Evolutionary conservation across 2,113 vertebrate genomes (phyloP).

Genomic region (Vulpes vulpes): DNA sequence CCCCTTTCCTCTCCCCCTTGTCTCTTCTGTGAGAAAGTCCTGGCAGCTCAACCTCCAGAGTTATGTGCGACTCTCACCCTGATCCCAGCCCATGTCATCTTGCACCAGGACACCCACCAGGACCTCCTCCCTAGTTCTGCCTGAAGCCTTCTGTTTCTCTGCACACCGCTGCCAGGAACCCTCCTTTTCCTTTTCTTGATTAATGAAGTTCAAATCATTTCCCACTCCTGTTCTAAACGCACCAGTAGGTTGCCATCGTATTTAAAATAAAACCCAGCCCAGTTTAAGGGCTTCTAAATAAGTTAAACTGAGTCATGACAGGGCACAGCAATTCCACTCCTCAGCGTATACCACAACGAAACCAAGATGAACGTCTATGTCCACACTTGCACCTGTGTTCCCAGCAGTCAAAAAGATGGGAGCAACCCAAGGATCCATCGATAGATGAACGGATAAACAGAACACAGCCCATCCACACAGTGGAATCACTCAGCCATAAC

Average conservation of each 20-base stretch:
- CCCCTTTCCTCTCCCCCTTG: not conserved
- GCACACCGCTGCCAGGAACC: not conserved
- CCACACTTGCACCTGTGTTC: rapidly evolving
- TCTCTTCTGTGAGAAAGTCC: not conserved
- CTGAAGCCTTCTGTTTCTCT: not conserved
- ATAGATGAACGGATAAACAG: not conserved
- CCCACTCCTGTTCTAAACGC: not conserved
- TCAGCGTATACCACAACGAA: too few relatives aligned
- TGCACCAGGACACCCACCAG: not conserved
- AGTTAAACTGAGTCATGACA: not conserved
- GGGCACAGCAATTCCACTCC: not conserved
- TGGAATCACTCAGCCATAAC: not conserved
- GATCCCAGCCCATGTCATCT: not conserved
- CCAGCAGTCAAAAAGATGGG: not conserved
- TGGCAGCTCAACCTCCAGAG: not conserved
- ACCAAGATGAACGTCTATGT: rapidly evolving
- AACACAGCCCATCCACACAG: rapidly evolving
- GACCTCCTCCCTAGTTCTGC: not conserved
- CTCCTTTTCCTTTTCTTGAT: not conserved
- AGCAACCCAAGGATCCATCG: rapidly evolving
- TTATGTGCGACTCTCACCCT: rapidly evolving
- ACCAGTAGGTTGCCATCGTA: not conserved
- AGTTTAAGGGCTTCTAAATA: not conserved
- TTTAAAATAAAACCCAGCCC: not conserved
- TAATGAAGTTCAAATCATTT: not conserved